These are phyloP conservation scores for Sinocyclocheilus maitianheensis DNA, from an alignment of 2,113 vertebrate genomes.

Conservation along the genomic window DNA sequence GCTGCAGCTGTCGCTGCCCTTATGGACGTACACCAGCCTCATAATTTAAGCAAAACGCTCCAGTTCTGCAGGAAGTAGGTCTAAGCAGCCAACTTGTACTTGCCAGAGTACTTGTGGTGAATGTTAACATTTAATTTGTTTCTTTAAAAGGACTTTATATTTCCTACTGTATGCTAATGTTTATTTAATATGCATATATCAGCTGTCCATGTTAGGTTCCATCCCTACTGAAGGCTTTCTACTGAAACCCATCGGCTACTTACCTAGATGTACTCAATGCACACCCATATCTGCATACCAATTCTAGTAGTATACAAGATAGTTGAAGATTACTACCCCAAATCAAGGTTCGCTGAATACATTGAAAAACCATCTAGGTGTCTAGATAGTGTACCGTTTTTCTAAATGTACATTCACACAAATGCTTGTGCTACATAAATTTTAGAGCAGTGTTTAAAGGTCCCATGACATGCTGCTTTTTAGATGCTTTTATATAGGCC, in stretches of 20 bases:
- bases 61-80: constrained; percentile 20
- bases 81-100: neutral
- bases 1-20: constrained; percentile 24
- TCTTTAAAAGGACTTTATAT: neutral
- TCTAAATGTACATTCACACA: no score
- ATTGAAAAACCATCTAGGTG: no score
- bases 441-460: no score
- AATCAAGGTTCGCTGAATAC: no score
- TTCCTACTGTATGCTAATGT: constrained; percentile 1
- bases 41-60: constrained; percentile 23
- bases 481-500: no score
- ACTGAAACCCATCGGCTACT: neutral
- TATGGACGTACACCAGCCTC: constrained; percentile 5
- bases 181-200: neutral
- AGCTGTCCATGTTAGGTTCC: neutral
- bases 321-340: neutral
- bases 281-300: neutral
- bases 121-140: neutral
- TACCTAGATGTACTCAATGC: no score
- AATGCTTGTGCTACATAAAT: no score
- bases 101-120: neutral
- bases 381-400: no score
- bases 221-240: no score
- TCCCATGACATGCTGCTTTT: no score
- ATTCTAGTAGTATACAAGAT: neutral